Percentiles rank a stretch among this genome's conserved stretches.
These are phyloP conservation scores for Eilema sororculum DNA, from an alignment of 2,888 invertebrate species.

Conservation along the genomic window DNA sequence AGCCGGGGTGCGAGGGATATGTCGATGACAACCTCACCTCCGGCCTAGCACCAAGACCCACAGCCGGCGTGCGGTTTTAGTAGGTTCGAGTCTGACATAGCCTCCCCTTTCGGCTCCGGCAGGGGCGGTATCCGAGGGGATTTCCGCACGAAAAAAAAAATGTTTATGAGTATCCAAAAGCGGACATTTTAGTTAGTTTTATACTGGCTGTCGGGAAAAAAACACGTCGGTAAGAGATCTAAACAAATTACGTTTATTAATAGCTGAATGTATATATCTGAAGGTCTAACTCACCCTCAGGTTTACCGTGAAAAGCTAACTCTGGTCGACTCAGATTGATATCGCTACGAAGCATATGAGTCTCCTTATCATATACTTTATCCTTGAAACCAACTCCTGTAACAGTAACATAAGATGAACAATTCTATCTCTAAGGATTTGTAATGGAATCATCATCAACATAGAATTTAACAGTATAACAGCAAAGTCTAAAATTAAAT, in stretches of 20 bases:
- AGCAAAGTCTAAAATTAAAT: too few species aligned
- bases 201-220: neutral
- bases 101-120: too few species aligned
- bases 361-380: neutral
- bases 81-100: too few species aligned
- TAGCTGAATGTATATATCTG: too few species aligned
- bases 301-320: neutral
- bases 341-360: neutral
- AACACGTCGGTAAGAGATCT: neutral
- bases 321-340: slow-evolving; percentile 12
- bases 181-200: neutral
- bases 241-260: neutral
- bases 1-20: too few species aligned
- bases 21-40: too few species aligned
- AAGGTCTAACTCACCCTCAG: neutral
- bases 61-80: too few species aligned
- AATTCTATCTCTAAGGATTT: neutral
- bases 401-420: neutral
- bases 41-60: too few species aligned
- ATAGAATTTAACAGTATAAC: too few species aligned
- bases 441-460: neutral
- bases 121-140: too few species aligned
- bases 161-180: too few species aligned
- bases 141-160: too few species aligned
- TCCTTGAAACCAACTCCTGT: neutral